Evolutionary conservation across 1,140 invertebrate species (phyloP), one percentile per base, ranked within the genome.

Genomic region (Mercenaria mercenaria): DNA sequence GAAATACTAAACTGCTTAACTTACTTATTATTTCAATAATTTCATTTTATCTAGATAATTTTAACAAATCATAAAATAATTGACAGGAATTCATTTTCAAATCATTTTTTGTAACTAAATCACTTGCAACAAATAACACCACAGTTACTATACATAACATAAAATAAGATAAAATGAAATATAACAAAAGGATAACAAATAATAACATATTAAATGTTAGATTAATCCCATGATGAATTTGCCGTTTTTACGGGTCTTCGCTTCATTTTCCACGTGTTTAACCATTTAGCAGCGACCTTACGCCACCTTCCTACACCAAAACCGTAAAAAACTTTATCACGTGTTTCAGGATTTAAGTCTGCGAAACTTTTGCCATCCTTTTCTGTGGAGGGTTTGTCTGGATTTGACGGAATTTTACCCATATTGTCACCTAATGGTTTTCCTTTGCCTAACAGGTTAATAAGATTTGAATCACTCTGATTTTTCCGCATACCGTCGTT

Each of bases 231-330:
- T 20, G 32, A 26, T 0, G 85, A 88, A 4, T 79, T 39, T 41
- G 37, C 85, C 8, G 85, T 88, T 43, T 88, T 88, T 20, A 88
- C 85, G n/a, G 72, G 85, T 43, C 56, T 32, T 43, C 39, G 26
- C 39, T 64, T 88, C 85, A 79, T 88, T n/a, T 88, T 88, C 72
- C 72, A 88, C 20, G n/a, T 64, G 32, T 88, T 88, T 0, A 88
- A 34, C 85, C 85, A 88, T 43, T 77, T 88, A 20, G 72, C 85
- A 26, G 85, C 85, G 6, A 41, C 59, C 20, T 47, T 26, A 1
- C 85, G 50, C 85, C 85, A 88, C 43, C 32, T 77, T 32, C 85
- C 85, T 1, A 88, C 85, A n/a, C 85, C 85, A 50, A 88, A 88
- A 4, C 85, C 85, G 43, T 88, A 88, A 26, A 88, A 79, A 43